Conservation (phyloP, 2,797 vertebrate species). For the Pseudomugil gertrudae region DNA sequence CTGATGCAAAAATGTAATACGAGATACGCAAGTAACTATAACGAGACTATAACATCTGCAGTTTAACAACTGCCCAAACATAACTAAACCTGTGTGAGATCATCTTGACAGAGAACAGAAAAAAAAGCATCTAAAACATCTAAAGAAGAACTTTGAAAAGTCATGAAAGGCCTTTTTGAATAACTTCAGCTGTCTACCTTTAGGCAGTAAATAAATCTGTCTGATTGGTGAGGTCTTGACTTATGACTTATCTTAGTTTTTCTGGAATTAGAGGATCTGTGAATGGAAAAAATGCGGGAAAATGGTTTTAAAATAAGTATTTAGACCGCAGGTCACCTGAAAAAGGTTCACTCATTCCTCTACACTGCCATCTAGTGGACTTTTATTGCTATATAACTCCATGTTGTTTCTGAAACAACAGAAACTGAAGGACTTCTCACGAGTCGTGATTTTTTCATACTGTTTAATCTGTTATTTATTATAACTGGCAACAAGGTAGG, state of each 20-base stretch:
- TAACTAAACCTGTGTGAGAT: too few species aligned
- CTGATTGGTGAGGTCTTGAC: neutral
- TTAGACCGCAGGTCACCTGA: neutral
- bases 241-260: neutral
- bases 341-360: neutral
- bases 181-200: too few species aligned
- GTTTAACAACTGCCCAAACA: too few species aligned
- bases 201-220: neutral
- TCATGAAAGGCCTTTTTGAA: neutral
- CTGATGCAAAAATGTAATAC: neutral
- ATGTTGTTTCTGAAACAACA: neutral
- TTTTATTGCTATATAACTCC: neutral
- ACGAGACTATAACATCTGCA: neutral
- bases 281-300: neutral
- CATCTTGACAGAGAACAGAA: too few species aligned
- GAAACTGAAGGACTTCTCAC: neutral
- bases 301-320: neutral
- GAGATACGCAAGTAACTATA: neutral
- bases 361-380: constrained; percentile 58
- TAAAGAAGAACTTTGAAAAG: neutral
- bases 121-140: too few species aligned
- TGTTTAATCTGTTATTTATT: neutral
- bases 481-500: neutral
- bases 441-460: too few species aligned
- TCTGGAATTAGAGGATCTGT: neutral